phyloP scores from a whole-genome alignment of 1,140 invertebrate genomes.

The Drosophila varians region DNA sequence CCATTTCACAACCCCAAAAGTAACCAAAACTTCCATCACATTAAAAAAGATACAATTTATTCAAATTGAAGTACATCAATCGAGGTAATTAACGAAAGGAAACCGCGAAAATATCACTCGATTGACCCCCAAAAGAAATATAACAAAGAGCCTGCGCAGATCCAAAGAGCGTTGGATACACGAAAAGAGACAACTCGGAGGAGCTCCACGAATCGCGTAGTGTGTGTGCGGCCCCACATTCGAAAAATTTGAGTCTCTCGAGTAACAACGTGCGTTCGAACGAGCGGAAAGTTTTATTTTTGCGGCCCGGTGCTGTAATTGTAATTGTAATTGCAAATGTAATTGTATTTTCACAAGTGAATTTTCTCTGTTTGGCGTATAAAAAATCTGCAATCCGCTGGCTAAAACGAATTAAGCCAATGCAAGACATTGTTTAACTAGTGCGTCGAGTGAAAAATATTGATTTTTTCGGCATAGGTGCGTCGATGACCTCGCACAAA shows the following conservation, averaged over 20 bases:
- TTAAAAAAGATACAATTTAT: conserved; percentile 18
- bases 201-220: conserved; percentile 53
- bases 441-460: conserved; percentile 58
- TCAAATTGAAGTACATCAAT: conserved; percentile 10
- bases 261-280: conserved; percentile 75
- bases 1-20: conserved; percentile 54
- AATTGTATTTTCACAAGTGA: conserved; percentile 11
- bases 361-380: conserved; percentile 11
- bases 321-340: conserved; percentile 27
- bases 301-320: conserved; percentile 19
- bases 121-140: neutral
- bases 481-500: conserved; percentile 74
- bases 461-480: conserved; percentile 55
- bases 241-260: conserved; percentile 73
- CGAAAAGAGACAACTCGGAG: conserved; percentile 4
- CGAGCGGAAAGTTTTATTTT: conserved; percentile 72
- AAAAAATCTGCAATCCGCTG: conserved; percentile 5
- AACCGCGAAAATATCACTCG: conserved; percentile 5
- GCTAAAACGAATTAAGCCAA: neutral
- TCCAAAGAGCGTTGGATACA: conserved; percentile 6
- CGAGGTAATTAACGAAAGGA: conserved; percentile 26
- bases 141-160: conserved; percentile 49
- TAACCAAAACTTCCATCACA: conserved; percentile 17
- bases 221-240: conserved; percentile 54
- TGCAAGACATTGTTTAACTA: conserved; percentile 18